Evolutionary conservation across 2,797 vertebrate genomes (phyloP).

Genomic region (Dipus sagitta): DNA sequence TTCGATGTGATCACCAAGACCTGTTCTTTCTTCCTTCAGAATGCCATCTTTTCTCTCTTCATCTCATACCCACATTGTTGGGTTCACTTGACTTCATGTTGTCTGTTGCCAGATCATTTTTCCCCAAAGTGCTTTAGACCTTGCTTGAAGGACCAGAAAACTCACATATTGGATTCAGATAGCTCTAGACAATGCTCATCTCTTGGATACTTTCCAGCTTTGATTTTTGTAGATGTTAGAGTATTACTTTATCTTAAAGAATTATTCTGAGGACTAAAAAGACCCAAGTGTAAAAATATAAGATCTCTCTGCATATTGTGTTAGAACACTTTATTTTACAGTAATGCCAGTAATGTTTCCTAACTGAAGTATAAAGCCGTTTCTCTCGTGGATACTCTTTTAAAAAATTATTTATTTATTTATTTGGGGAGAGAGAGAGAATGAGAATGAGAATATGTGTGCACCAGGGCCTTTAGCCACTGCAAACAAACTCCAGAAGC

Average conservation of each 20-base stretch:
- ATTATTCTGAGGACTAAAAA: neutral
- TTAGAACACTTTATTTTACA: neutral
- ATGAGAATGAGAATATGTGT: too few relatives aligned
- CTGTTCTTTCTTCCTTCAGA: neutral
- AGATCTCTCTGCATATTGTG: conserved; percentile 21
- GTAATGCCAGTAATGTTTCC: neutral
- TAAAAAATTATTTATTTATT: too few relatives aligned
- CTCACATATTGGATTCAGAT: neutral
- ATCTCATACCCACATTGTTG: accelerated
- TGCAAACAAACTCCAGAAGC: too few relatives aligned
- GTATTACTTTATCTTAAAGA: neutral
- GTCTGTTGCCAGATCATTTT: neutral
- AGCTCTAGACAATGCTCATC: neutral
- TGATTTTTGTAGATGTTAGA: neutral
- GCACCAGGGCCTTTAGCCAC: too few relatives aligned
- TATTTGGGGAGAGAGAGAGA: too few relatives aligned
- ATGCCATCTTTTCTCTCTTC: neutral
- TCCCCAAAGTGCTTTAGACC: neutral
- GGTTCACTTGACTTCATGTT: neutral
- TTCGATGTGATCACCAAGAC: neutral
- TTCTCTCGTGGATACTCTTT: neutral
- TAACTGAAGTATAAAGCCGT: conserved; percentile 22
- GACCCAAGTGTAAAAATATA: neutral
- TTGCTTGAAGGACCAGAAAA: neutral
- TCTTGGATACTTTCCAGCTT: neutral